phyloP scores from a whole-genome alignment of 2,797 vertebrate species.

The Phrynocephalus guinanensis region DNA sequence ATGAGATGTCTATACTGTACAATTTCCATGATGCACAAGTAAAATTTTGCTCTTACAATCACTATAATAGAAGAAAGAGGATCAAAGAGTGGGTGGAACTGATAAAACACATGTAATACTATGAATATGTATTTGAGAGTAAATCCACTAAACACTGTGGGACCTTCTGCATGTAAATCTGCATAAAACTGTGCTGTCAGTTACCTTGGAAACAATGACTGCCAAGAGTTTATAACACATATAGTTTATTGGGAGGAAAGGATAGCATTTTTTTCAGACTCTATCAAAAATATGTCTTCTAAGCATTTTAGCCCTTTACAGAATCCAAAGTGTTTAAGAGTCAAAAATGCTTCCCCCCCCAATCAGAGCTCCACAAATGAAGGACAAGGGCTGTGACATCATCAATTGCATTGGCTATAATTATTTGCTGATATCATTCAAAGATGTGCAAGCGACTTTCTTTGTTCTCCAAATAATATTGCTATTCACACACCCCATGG shows the following conservation, averaged over 20 bases:
- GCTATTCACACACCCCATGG: neutral
- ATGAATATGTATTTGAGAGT: neutral
- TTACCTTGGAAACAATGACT: neutral
- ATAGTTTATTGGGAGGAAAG: neutral
- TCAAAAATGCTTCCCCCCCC: constrained; percentile 7
- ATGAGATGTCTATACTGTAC: neutral
- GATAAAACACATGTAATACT: neutral
- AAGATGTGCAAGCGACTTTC: constrained; percentile 23
- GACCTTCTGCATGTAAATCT: neutral
- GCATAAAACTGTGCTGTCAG: neutral
- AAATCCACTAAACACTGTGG: neutral
- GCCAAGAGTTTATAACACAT: neutral
- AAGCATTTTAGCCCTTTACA: neutral
- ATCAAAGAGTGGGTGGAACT: neutral
- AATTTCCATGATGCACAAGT: constrained; percentile 20
- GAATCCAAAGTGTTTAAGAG: neutral
- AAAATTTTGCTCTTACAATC: neutral
- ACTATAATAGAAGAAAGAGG: neutral
- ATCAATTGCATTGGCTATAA: constrained; percentile 6
- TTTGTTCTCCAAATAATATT: constrained; percentile 45
- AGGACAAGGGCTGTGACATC: neutral
- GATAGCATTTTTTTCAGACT: neutral
- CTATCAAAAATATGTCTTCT: constrained; percentile 12
- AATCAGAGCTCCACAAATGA: constrained; percentile 31
- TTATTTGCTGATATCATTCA: neutral